Conservation (phyloP, 2,888 invertebrate genomes). For the Tetragonisca angustula region DNA sequence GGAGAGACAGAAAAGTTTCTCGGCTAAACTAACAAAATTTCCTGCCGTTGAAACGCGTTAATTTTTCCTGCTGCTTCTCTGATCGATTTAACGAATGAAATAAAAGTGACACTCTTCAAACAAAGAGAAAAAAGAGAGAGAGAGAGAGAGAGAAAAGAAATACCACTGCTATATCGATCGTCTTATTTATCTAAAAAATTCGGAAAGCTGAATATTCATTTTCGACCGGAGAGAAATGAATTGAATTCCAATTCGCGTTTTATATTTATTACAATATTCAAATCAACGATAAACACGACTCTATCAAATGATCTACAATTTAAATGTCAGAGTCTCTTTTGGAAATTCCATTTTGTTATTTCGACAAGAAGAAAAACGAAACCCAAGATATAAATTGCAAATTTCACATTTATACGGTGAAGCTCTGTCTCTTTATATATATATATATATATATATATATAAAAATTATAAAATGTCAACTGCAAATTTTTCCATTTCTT, state of each 20-base stretch:
- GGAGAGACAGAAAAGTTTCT: background rate
- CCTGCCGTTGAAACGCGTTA: background rate
- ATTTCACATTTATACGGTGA: background rate
- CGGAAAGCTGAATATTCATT: background rate
- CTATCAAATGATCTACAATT: background rate
- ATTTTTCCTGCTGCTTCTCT: background rate
- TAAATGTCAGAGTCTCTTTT: background rate
- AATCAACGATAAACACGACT: background rate
- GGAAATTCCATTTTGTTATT: background rate
- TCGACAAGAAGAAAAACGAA: background rate
- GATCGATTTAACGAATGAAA: background rate
- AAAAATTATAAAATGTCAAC: too few species aligned
- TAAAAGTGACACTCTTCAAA: background rate
- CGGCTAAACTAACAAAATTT: background rate
- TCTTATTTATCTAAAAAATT: background rate
- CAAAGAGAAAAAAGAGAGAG: too few species aligned
- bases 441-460: too few species aligned
- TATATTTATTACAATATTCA: background rate
- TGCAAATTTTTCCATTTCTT: too few species aligned
- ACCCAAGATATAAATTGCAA: too few species aligned
- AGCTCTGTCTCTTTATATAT: background rate
- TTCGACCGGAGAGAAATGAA: background rate
- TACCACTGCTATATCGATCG: background rate
- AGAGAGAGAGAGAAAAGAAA: too few species aligned
- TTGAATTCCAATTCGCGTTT: background rate